phyloP scores from a whole-genome alignment of 2,888 invertebrate genomes.

The Euzophera pinguis region DNA sequence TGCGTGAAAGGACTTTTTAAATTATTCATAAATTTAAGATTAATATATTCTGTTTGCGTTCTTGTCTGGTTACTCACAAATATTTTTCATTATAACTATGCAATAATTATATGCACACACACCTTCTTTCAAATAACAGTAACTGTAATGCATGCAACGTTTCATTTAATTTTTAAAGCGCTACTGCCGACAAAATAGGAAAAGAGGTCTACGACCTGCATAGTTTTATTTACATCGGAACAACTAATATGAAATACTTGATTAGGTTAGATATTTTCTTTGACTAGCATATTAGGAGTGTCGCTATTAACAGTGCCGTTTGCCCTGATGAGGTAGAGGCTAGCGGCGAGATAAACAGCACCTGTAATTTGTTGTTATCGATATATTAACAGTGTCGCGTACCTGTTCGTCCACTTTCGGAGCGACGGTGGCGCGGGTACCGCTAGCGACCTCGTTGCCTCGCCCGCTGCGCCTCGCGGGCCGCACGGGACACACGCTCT shows the following conservation, averaged over 20 bases:
- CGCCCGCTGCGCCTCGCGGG: slow-evolving; percentile 67
- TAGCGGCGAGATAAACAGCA: slow-evolving; percentile 43
- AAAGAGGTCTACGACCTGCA: slow-evolving; percentile 48
- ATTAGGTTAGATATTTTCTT: slow-evolving; percentile 35
- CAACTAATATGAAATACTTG: slow-evolving; percentile 42
- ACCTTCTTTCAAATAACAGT: slow-evolving; percentile 29
- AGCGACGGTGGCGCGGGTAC: slow-evolving; percentile 69
- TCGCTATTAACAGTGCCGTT: slow-evolving; percentile 46
- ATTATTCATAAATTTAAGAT: slow-evolving; percentile 30
- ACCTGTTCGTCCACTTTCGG: slow-evolving; percentile 79
- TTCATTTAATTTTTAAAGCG: slow-evolving; percentile 33
- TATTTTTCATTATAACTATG: slow-evolving; percentile 28
- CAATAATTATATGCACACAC: slow-evolving; percentile 30
- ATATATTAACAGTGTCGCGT: slow-evolving; percentile 75
- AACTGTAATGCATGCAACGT: slow-evolving; percentile 41
- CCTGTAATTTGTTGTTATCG: slow-evolving; percentile 70
- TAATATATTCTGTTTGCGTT: slow-evolving; percentile 30
- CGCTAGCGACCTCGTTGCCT: slow-evolving; percentile 77
- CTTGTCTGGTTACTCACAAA: slow-evolving; percentile 32
- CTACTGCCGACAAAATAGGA: slow-evolving; percentile 37
- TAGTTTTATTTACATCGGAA: slow-evolving; percentile 39
- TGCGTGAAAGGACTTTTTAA: slow-evolving; percentile 35
- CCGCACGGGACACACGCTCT: slow-evolving; percentile 69
- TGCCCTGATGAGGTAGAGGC: slow-evolving; percentile 28
- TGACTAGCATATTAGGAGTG: slow-evolving; percentile 25